These are phyloP conservation scores for Bombyx huttoni DNA, from an alignment of 2,888 invertebrate species.

Conservation along the genomic window DNA sequence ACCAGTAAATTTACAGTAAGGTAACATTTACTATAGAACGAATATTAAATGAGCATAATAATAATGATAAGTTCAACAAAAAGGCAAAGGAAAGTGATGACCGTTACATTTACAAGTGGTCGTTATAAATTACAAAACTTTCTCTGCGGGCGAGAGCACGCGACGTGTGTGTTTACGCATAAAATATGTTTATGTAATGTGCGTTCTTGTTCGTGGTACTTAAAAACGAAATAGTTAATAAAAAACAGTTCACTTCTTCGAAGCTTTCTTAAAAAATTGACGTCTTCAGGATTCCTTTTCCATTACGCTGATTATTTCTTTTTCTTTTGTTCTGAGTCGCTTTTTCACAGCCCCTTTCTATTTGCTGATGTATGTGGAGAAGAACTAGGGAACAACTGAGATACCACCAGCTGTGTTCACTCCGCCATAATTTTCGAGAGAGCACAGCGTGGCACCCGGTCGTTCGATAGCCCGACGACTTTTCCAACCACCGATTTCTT, in stretches of 20 bases:
- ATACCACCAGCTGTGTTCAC: conserved; percentile 99
- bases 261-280: too few relatives aligned
- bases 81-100: not conserved
- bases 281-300: too few relatives aligned
- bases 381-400: conserved; percentile 84
- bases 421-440: conserved; percentile 81
- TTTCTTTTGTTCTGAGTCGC: not conserved
- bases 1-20: too few relatives aligned
- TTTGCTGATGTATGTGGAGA: conserved; percentile 17
- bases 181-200: not conserved
- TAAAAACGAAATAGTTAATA: not conserved
- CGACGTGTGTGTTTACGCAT: not conserved
- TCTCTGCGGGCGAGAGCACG: conserved; percentile 23
- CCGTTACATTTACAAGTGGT: not conserved
- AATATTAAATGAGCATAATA: not conserved
- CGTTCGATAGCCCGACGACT: conserved; percentile 70
- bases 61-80: not conserved
- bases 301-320: not conserved
- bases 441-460: conserved; percentile 99
- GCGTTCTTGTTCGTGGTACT: not conserved
- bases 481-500: conserved; percentile 9
- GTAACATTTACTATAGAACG: not conserved
- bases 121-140: conserved; percentile 22
- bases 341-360: conserved; percentile 3
- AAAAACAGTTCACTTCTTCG: not conserved